These are phyloP conservation scores for Cheilosia soror DNA, from an alignment of 2,888 invertebrate genomes.

Conservation along the genomic window DNA sequence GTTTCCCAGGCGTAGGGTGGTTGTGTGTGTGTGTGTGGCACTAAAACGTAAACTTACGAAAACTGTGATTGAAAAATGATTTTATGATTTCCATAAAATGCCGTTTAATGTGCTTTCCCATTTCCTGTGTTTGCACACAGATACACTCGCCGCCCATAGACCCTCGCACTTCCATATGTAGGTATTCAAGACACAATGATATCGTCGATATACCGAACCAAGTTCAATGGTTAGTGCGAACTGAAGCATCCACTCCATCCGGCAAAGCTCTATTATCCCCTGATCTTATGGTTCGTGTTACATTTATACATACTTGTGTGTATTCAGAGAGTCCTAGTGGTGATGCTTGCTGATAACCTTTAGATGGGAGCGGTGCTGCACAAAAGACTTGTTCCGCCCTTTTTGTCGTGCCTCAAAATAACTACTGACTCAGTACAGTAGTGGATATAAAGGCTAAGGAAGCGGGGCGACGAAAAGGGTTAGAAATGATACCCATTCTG, in stretches of 20 bases:
- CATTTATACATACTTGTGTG: constrained; percentile 7
- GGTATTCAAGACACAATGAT: constrained; percentile 15
- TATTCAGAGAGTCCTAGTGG: constrained; percentile 20
- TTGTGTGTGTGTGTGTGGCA: background rate
- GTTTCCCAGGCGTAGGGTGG: background rate
- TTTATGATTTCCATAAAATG: constrained; percentile 60
- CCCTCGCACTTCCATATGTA: background rate
- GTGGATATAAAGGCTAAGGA: background rate
- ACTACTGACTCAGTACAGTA: background rate
- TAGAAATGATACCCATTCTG: constrained; percentile 19
- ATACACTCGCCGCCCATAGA: background rate
- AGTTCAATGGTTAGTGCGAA: constrained; percentile 39
- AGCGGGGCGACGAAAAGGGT: background rate
- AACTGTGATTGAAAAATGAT: constrained; percentile 64
- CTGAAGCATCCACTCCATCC: constrained; percentile 26
- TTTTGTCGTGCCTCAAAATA: constrained; percentile 4
- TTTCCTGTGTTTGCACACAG: constrained; percentile 37
- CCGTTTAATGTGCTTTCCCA: constrained; percentile 52
- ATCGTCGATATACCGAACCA: constrained; percentile 8
- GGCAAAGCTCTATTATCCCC: constrained; percentile 33
- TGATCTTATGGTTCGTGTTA: constrained; percentile 34
- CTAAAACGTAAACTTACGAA: constrained; percentile 31
- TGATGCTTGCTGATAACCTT: constrained; percentile 44
- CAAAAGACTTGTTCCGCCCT: constrained; percentile 28
- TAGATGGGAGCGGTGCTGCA: background rate